Evolutionary conservation across 2,888 invertebrate genomes (phyloP), one percentile per base, ranked within the genome.

Genomic region (Orthonevra nobilis): DNA sequence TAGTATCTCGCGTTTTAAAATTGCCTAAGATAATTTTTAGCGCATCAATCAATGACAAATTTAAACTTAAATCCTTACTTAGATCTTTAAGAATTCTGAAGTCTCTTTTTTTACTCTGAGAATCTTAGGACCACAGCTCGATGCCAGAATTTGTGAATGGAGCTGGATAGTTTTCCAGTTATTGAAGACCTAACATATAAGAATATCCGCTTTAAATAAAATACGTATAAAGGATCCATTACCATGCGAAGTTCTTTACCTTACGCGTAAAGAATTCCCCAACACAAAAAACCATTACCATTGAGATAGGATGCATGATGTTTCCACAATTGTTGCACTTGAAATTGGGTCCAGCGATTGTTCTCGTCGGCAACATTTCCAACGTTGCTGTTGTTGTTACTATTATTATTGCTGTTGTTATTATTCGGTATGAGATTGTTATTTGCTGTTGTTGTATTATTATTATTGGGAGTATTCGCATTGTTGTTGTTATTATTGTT

Each of bases 311-410:
- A 88, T 70, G 89, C 89, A 82, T 89, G 89, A 82, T 89, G 86
- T 83, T 89, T 89, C 86, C 89, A 86, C 81, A 89, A 84, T 77
- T 89, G 89, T 82, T 89, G 89, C 83, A 89, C 89, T 85, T 89
- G 89, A 84, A 89, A 89, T 82, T 89, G 89, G 70, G 89, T 89
- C 89, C 89, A 89, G 38, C 89, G 89, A 82, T 84, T 88, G 83
- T 84, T 87, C 68, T 89, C 88, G 46, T 89, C 86, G 52, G 81
- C 70, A 52, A 82, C 83, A 36, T 77, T 82, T 48, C 81, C 81
- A 5, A 52, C 61, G 48, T 34, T 69, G 15, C 70, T 81, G 61
- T 82, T 84, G 19, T 54, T 84, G 52, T 48, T 83, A 30, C 63
- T 64, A 38, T 50, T 82, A 34, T 74, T 82, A 46, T 82, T 83